Percentiles rank a stretch among this genome's conserved stretches.
Conservation (phyloP, 37 sponge, comb jelly and placozoan genomes). For the Ianthella basta region DNA sequence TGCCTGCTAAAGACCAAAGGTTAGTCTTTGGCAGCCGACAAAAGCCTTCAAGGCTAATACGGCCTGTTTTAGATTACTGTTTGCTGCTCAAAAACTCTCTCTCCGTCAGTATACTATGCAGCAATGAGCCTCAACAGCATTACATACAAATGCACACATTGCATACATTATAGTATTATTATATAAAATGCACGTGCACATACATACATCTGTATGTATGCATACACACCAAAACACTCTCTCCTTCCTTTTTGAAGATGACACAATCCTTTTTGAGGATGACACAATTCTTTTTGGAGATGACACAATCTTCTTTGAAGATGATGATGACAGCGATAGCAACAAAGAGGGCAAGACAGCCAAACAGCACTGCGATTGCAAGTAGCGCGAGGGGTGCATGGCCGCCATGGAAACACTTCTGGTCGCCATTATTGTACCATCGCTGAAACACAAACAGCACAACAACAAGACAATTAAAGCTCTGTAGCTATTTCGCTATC, state of each 20-base stretch:
- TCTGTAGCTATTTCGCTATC: too few relatives aligned
- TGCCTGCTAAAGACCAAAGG: too few relatives aligned
- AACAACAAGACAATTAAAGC: too few relatives aligned
- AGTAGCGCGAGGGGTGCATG: constrained; percentile 55
- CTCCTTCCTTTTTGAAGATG: not conserved
- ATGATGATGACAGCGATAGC: constrained; percentile 2
- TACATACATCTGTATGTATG: not conserved
- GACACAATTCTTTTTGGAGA: not conserved
- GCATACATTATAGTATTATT: too few relatives aligned
- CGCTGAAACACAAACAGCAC: constrained; percentile 40
- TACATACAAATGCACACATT: too few relatives aligned
- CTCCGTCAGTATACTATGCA: too few relatives aligned
- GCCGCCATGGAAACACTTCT: constrained; percentile 58
- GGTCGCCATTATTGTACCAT: constrained; percentile 63
- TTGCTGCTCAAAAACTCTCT: too few relatives aligned
- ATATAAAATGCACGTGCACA: not conserved
- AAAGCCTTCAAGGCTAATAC: too few relatives aligned
- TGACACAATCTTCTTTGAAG: too few relatives aligned
- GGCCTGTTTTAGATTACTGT: too few relatives aligned
- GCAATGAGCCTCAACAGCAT: too few relatives aligned
- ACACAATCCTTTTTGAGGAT: not conserved
- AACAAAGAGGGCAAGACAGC: constrained; percentile 33
- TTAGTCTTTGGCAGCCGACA: too few relatives aligned
- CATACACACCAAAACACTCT: not conserved
- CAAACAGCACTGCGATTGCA: constrained; percentile 35